A percentile compares a stretch with the other conserved stretches of the same genome.
phyloP scores from a whole-genome alignment of 1,140 invertebrate genomes.

The Mactra quadrangularis region DNA sequence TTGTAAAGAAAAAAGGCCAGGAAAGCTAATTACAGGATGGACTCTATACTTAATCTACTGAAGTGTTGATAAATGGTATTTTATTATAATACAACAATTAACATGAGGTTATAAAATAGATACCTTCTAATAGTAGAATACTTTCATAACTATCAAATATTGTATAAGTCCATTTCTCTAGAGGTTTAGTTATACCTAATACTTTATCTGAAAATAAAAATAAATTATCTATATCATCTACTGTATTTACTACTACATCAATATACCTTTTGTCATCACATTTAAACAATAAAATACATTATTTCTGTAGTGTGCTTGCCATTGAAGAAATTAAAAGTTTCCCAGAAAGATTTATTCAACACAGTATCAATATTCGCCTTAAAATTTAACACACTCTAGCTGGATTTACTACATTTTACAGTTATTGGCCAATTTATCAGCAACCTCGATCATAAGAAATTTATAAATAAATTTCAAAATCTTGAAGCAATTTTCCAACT shows the following conservation, averaged over 20 bases:
- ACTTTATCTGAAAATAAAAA: constrained; percentile 16
- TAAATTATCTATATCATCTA: not conserved
- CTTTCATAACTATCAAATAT: constrained; percentile 24
- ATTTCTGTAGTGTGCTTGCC: not conserved
- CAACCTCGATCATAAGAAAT: too few species aligned
- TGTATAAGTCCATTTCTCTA: constrained; percentile 22
- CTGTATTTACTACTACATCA: not conserved
- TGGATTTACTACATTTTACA: too few species aligned
- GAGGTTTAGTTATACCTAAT: constrained; percentile 4
- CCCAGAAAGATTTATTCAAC: not conserved
- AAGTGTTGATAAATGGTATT: too few species aligned
- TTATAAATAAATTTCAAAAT: too few species aligned
- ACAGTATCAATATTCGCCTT: not conserved
- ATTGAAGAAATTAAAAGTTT: not conserved
- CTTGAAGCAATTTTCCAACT: too few species aligned
- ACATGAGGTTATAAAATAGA: too few species aligned
- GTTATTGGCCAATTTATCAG: too few species aligned
- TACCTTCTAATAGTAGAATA: constrained; percentile 19
- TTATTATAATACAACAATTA: too few species aligned
- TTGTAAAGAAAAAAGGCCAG: too few species aligned
- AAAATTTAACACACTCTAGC: too few species aligned
- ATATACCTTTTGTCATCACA: not conserved
- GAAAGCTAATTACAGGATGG: too few species aligned
- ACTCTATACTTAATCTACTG: too few species aligned
- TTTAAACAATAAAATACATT: not conserved